These are phyloP conservation scores for Gymnogyps californianus DNA, from an alignment of 2,113 vertebrate species.

Conservation along the genomic window DNA sequence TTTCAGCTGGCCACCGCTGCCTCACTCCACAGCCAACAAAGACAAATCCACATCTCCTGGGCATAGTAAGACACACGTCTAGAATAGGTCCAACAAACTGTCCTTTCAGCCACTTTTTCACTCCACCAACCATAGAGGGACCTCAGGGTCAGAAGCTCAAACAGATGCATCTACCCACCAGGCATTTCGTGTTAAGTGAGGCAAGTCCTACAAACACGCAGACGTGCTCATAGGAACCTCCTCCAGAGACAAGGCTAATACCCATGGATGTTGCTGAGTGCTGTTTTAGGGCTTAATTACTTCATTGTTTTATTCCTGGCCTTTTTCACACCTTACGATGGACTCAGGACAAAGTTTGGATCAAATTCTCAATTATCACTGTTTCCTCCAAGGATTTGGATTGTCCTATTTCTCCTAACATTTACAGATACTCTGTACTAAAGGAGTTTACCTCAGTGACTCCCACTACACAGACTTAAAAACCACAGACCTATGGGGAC, in stretches of 20 bases:
- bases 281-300: neutral
- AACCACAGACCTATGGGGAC: neutral
- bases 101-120: neutral
- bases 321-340: neutral
- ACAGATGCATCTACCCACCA: neutral
- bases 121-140: neutral
- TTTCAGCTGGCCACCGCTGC: neutral
- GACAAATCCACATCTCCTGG: neutral
- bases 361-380: neutral
- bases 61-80: too few species aligned
- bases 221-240: rapidly evolving
- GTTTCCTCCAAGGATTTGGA: neutral
- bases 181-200: neutral
- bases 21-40: neutral
- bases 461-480: neutral
- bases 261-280: too few species aligned
- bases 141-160: neutral
- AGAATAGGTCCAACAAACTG: neutral
- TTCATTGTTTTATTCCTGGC: neutral
- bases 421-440: neutral
- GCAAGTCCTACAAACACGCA: neutral
- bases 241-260: neutral
- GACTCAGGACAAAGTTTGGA: neutral
- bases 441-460: neutral
- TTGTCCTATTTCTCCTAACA: neutral